These are phyloP conservation scores for Halictus rubicundus DNA, from an alignment of 1,140 invertebrate species.

Conservation along the genomic window DNA sequence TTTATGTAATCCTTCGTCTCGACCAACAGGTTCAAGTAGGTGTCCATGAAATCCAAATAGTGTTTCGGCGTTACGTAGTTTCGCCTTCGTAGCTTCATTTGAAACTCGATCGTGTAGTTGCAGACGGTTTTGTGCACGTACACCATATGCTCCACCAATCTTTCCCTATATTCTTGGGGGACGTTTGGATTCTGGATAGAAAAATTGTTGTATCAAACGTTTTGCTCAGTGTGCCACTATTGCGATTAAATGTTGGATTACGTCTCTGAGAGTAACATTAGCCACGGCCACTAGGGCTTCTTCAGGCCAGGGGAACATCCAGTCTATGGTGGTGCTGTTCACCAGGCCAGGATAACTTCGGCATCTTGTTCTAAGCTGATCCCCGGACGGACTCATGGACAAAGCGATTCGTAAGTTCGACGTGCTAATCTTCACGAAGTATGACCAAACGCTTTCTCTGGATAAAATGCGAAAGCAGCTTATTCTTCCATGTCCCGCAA, in stretches of 20 bases:
- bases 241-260: slow-evolving; percentile 51
- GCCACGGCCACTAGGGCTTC: slow-evolving; percentile 93
- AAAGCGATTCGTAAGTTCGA: slow-evolving; percentile 94
- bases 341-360: slow-evolving; percentile 95
- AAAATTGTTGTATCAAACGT: not conserved
- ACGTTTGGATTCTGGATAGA: slow-evolving; percentile 82
- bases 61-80: slow-evolving; percentile 95
- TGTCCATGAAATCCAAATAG: slow-evolving; percentile 92
- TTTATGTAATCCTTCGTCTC: slow-evolving; percentile 80
- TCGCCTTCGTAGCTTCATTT: slow-evolving; percentile 85
- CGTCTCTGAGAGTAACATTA: slow-evolving; percentile 87
- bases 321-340: slow-evolving; percentile 96
- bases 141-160: slow-evolving; percentile 90
- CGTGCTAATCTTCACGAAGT: slow-evolving; percentile 88
- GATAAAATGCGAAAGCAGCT: slow-evolving; percentile 12
- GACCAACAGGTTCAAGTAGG: slow-evolving; percentile 87
- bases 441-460: slow-evolving; percentile 91
- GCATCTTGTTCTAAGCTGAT: slow-evolving; percentile 89
- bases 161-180: slow-evolving; percentile 84
- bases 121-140: slow-evolving; percentile 89
- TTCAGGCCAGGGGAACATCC: slow-evolving; percentile 95
- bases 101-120: slow-evolving; percentile 87
- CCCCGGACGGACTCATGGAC: slow-evolving; percentile 93
- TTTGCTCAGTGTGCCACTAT: not conserved
- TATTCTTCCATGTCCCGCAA: no score